Evolutionary conservation across 2,888 invertebrate genomes (phyloP).

Genomic region (Oegoconia quadripuncta): DNA sequence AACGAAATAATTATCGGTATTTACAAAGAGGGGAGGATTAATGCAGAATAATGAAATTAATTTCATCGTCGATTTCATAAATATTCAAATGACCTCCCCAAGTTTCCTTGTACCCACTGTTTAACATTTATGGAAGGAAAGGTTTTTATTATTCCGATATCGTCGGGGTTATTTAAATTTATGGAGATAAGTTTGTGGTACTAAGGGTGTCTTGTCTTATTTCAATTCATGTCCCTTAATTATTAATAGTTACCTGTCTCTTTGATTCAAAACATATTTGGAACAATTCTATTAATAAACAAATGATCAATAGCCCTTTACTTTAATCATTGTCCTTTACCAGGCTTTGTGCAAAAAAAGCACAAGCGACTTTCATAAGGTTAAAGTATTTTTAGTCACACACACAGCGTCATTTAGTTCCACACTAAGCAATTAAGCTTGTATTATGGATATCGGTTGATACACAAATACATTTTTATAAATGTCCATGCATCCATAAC

Average conservation of each 20-base stretch:
- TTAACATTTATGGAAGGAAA: slow-evolving; percentile 29
- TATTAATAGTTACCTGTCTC: slow-evolving; percentile 1
- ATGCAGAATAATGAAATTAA: slow-evolving; percentile 52
- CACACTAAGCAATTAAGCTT: too few relatives aligned
- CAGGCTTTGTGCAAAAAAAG: too few relatives aligned
- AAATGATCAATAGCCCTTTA: too few relatives aligned
- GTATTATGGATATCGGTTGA: too few relatives aligned
- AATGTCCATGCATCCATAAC: too few relatives aligned
- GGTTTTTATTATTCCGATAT: slow-evolving; percentile 28
- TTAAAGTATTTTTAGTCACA: too few relatives aligned
- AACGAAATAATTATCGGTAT: slow-evolving; percentile 42
- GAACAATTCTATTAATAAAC: too few relatives aligned
- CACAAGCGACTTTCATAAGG: too few relatives aligned
- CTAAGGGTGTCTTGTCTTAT: slow-evolving; percentile 3
- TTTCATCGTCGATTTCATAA: slow-evolving; percentile 59
- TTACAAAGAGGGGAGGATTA: slow-evolving; percentile 51
- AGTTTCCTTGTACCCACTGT: slow-evolving; percentile 43
- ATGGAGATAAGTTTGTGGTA: slow-evolving; percentile 29
- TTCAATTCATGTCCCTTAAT: slow-evolving; percentile 2
- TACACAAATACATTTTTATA: too few relatives aligned
- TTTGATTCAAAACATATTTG: too few relatives aligned
- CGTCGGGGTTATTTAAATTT: slow-evolving; percentile 35
- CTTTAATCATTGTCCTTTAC: too few relatives aligned
- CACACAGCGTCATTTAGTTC: too few relatives aligned
- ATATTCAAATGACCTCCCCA: slow-evolving; percentile 53